Conservation (phyloP, 2,797 vertebrate species). For the Ptychadena robeensis region DNA sequence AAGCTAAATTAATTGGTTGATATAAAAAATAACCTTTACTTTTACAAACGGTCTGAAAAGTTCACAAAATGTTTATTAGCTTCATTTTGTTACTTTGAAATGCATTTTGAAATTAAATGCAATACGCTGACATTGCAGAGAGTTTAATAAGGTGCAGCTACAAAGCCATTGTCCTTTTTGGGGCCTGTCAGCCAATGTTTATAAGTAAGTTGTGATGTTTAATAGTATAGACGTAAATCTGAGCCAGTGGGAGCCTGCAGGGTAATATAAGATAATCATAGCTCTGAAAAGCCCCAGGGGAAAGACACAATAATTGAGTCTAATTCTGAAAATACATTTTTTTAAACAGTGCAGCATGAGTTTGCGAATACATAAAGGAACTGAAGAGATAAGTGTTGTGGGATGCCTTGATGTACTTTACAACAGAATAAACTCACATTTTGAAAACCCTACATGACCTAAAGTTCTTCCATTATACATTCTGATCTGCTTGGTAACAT, state of each 20-base stretch:
- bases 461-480: too few species aligned
- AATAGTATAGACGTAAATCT: not conserved
- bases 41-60: too few species aligned
- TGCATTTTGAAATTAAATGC: not conserved
- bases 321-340: not conserved
- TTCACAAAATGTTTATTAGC: too few species aligned
- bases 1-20: too few species aligned
- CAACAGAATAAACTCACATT: too few species aligned
- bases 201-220: not conserved
- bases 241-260: not conserved
- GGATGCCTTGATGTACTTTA: not conserved
- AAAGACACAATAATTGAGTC: not conserved
- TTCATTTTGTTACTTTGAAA: not conserved
- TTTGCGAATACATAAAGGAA: not conserved
- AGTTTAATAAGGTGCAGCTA: not conserved
- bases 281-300: not conserved
- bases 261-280: not conserved
- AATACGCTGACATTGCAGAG: not conserved
- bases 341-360: not conserved
- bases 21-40: too few species aligned
- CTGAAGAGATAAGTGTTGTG: not conserved
- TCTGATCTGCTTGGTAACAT: too few species aligned
- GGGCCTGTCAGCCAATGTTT: not conserved
- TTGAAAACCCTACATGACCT: too few species aligned
- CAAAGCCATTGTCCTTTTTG: not conserved